Evolutionary conservation across 2,888 invertebrate genomes (phyloP).

Genomic region (Tanytarsus gracilentus): DNA sequence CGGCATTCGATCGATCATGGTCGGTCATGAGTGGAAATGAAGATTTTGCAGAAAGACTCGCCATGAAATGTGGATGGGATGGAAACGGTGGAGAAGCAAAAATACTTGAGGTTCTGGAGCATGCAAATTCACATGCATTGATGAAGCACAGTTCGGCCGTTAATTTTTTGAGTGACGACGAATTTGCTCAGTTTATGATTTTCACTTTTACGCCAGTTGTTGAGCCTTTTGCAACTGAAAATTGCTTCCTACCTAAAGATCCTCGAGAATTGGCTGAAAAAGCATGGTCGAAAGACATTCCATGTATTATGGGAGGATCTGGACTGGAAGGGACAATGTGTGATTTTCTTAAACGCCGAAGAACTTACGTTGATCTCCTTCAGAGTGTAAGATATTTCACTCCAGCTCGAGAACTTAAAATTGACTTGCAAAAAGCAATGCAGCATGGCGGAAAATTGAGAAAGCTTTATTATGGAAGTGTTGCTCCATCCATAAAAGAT

Average conservation of each 20-base stretch:
- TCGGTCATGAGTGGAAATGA: slow-evolving; percentile 35
- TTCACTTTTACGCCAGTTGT: slow-evolving; percentile 38
- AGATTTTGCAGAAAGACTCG: slow-evolving; percentile 39
- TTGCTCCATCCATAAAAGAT: not conserved
- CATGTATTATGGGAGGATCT: slow-evolving; percentile 38
- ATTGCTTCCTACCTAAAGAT: slow-evolving; percentile 36
- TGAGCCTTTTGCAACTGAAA: slow-evolving; percentile 38
- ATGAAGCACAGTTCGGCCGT: not conserved
- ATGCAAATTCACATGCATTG: slow-evolving; percentile 31
- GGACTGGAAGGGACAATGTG: slow-evolving; percentile 39
- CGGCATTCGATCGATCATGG: slow-evolving; percentile 37
- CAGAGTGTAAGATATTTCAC: slow-evolving; percentile 2
- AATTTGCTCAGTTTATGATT: not conserved
- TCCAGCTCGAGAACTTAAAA: not conserved
- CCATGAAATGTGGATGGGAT: slow-evolving; percentile 39
- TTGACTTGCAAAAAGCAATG: not conserved
- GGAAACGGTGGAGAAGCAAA: slow-evolving; percentile 38
- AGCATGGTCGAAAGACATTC: slow-evolving; percentile 39
- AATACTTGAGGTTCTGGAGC: slow-evolving; percentile 39
- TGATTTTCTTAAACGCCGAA: not conserved
- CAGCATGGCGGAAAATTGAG: not conserved
- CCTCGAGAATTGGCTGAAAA: slow-evolving; percentile 35
- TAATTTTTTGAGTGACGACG: slow-evolving; percentile 7
- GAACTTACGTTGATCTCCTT: not conserved
- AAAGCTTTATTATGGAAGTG: not conserved